Percentiles rank a stretch among this genome's conserved stretches.
Evolutionary conservation across 1,140 invertebrate genomes (phyloP).

Genomic region (Anastatus disparis): DNA sequence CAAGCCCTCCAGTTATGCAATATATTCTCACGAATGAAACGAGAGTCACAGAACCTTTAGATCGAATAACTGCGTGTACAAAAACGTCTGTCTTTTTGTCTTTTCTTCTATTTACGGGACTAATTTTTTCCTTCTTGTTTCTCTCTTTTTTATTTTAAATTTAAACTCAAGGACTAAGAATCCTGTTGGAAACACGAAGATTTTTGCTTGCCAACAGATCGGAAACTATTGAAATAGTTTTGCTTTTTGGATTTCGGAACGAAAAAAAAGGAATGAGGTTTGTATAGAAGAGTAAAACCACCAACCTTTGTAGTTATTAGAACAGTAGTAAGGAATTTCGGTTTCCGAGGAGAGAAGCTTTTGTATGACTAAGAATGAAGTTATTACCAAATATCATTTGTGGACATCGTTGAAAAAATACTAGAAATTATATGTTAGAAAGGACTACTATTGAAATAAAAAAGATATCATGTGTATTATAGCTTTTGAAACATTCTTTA

Average conservation of each 20-base stretch:
- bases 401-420: too few relatives aligned
- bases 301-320: neutral
- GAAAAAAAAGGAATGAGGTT: neutral
- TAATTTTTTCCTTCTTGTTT: too few relatives aligned
- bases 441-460: too few relatives aligned
- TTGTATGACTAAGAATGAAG: too few relatives aligned
- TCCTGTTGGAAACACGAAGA: neutral
- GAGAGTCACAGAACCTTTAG: too few relatives aligned
- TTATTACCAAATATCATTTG: too few relatives aligned
- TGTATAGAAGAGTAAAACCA: neutral
- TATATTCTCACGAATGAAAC: neutral
- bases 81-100: too few relatives aligned
- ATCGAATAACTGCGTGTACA: too few relatives aligned
- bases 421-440: too few relatives aligned
- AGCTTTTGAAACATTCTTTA: too few relatives aligned
- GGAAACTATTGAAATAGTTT: conserved; percentile 8
- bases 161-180: conserved; percentile 4
- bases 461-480: too few relatives aligned
- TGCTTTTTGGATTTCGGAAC: neutral
- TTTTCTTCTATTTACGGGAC: conserved; percentile 16
- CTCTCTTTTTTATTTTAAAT: neutral
- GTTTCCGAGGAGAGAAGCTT: too few relatives aligned
- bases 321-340: neutral
- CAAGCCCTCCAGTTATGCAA: conserved; percentile 2
- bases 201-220: neutral